These are phyloP conservation scores for Imbricaverruca yamaguchii DNA, from an alignment of 2,888 invertebrate genomes.

Conservation along the genomic window DNA sequence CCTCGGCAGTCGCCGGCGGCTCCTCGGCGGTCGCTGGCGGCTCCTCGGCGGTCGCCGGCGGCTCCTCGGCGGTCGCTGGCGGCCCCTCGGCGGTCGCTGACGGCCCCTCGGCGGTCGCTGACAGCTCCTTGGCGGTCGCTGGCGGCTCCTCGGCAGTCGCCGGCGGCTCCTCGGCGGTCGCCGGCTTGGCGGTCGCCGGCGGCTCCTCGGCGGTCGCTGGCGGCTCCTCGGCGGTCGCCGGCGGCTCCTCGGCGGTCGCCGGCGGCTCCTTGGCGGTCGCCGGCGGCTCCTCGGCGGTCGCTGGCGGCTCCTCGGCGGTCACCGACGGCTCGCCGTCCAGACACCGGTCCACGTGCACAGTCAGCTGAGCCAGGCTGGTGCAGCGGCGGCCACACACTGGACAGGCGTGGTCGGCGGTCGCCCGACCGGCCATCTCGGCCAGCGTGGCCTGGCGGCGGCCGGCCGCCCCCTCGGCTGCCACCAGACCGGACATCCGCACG, in stretches of 20 bases:
- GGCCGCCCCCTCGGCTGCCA: constrained; percentile 24
- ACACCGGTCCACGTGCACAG: neutral
- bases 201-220: neutral
- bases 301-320: neutral
- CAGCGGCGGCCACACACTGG: neutral
- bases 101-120: too few relatives aligned
- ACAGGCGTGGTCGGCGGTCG: neutral
- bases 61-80: neutral
- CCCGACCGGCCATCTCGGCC: constrained; percentile 27
- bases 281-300: neutral
- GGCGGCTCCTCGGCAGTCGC: neutral
- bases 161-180: too few relatives aligned
- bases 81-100: neutral
- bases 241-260: neutral
- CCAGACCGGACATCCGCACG: constrained; percentile 33
- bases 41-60: neutral
- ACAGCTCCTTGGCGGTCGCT: too few relatives aligned
- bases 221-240: neutral
- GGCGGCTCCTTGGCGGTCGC: neutral
- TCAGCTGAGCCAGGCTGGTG: neutral
- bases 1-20: too few relatives aligned
- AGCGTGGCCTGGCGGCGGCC: constrained; percentile 30
- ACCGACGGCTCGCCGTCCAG: neutral
- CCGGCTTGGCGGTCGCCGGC: neutral
- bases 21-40: neutral